Base-by-base conservation (phyloP, 2,113 vertebrate species). In the Polypterus bichir region DNA sequence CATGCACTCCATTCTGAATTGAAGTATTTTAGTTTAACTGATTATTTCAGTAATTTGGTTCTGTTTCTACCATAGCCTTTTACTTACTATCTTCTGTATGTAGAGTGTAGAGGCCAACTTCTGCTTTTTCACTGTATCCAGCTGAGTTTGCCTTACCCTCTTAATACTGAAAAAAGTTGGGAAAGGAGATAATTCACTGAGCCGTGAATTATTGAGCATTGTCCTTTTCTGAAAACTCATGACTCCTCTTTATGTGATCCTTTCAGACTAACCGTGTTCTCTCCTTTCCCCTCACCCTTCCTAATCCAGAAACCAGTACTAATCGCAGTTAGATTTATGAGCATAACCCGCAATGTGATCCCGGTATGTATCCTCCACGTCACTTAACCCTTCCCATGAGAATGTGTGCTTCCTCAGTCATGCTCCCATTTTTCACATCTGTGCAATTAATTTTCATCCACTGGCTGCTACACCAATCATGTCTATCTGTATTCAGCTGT, bases 291-390 rank as follows among this genome's bases (percentile, higher is more conserved):
- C 86, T 92, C 85, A 80, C 80, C 85, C 88, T 83, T 87, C 60
- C 87, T 76, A 88, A 91, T 88, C 84, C 85, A 97, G 92, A 96
- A 91, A 81, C 91, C 89, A 10, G 89, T 94, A 89, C 83, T 94
- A 91, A 94, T 95, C 88, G 91, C 91, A 70, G 87, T 96, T 93
- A 93, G 91, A 84, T 97, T 97, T 90, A 88, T 93, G 91, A 92
- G 86, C 89, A 90, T 94, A 88, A 86, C 79, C 80, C 90, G 85
- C 89, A 89, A 64, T 74, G 86, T 86, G 77, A 83, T 91, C 75
- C 86, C 86, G 92, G 92, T 96, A 94, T 89, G 92, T 95, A 94
- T 90, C 67, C 64, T 61, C 69, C 69, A 76, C 81, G 71, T 71
- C 60, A 64, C 64, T 45, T 45, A 11, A 45, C 46, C 9, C 56